Base-by-base conservation (phyloP, 2,888 invertebrate genomes). In the Boloria euphrosyne region DNA sequence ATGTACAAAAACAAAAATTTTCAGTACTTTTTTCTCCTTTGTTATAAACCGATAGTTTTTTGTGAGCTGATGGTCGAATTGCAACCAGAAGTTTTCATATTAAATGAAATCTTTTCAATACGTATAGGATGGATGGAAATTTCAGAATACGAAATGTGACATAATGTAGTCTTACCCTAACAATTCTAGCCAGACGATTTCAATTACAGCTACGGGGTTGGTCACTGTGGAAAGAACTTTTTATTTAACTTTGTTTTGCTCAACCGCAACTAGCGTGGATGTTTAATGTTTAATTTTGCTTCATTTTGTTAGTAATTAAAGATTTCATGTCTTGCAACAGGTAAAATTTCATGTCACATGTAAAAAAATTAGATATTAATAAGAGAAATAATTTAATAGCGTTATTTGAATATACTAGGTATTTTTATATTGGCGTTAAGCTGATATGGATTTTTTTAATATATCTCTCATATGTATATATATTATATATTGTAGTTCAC, bases 101-200 rank as follows among this genome's bases (percentile, higher is more conserved):
- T 27, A 10, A 22, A 7, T 27, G 13, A 52, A 22, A 22, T 22
- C 13, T n/a, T 53, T n/a, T n/a, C n/a, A n/a, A 27, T n/a, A 10
- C 13, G 6, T 31, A 13, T 4, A n/a, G 16, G 27, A 31, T 7
- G 3, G 10, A n/a, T 13, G 50, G 27, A 16, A 44, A 31, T n/a
- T 59, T 31, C 17, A 27, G 16, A 49, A 46, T 18, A 4, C 27
- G n/a, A 53, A 46, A 53, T 17, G 18, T 46, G 52, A 62, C 44
- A 62, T 46, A 27, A 53, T 62, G 44, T 53, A 54, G 61, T 58
- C 62, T 58, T 51, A 79, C 61, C 27, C 31, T 46, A 52, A 53
- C 27, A 53, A 43, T 62, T 53, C 62, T 31, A 52, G 46, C 75
- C 80, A 84, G 86, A 81, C 85, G 81, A 85, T 87, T 86, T 86